A percentile compares a stretch with the other conserved stretches of the same genome.
These are phyloP conservation scores for Gambusia yucatana DNA, from an alignment of 2,797 vertebrate genomes.

Conservation along the genomic window DNA sequence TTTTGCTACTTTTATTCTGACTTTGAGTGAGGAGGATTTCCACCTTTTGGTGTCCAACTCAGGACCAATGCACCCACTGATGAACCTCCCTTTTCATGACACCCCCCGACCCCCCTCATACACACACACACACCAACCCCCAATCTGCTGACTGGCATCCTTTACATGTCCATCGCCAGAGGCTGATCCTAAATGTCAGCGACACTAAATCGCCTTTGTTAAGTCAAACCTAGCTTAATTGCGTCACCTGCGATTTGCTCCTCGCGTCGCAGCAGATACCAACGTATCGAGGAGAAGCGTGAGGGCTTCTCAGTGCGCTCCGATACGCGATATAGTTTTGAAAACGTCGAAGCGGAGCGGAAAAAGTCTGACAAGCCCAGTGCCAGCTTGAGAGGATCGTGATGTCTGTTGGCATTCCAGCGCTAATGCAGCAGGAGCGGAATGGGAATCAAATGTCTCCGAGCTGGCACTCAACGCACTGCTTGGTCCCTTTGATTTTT, in stretches of 20 bases:
- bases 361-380: conserved; percentile 67
- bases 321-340: conserved; percentile 39
- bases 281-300: conserved; percentile 51
- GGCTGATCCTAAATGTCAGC: conserved; percentile 96
- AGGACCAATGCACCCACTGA: conserved; percentile 27
- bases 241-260: conserved; percentile 73
- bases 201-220: conserved; percentile 84
- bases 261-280: conserved; percentile 46
- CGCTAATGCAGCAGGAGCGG: conserved; percentile 70
- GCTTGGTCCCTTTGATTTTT: conserved; percentile 79
- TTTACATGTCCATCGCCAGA: conserved; percentile 92
- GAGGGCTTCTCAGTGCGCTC: conserved; percentile 43
- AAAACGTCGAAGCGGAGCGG: conserved; percentile 70
- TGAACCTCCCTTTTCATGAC: conserved; percentile 45
- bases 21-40: not conserved
- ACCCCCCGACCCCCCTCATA: conserved; percentile 19
- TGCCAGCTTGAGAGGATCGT: conserved; percentile 65
- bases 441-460: conserved; percentile 79
- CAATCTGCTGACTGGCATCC: conserved; percentile 94
- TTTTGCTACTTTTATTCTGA: not conserved
- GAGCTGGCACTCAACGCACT: conserved; percentile 75
- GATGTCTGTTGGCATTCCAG: conserved; percentile 73
- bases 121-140: conserved; percentile 12
- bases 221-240: conserved; percentile 77
- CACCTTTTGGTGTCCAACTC: conserved; percentile 26